phyloP scores from a whole-genome alignment of 1,140 invertebrate genomes.

The Ephestia elutella region DNA sequence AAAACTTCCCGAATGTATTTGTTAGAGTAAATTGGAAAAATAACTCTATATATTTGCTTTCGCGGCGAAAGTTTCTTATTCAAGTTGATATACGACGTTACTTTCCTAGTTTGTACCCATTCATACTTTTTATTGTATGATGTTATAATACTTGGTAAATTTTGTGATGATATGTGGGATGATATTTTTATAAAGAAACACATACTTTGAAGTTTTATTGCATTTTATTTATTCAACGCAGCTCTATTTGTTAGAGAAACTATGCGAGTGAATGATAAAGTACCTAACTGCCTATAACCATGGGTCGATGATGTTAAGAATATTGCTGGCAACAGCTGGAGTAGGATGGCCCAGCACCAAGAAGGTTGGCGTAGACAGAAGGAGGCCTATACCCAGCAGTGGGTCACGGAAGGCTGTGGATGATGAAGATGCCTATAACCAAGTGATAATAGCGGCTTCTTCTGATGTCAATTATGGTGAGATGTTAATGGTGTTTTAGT shows the following conservation, averaged over 20 bases:
- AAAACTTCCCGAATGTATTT: slow-evolving; percentile 41
- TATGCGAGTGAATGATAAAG: no score
- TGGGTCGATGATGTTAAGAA: no score
- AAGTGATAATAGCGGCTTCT: no score
- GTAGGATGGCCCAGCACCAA: no score
- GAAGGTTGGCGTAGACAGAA: no score
- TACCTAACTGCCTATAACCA: no score
- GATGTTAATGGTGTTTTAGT: background rate
- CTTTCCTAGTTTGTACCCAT: slow-evolving; percentile 22
- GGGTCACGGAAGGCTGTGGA: no score
- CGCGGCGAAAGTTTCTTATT: slow-evolving; percentile 17
- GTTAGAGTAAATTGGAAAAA: slow-evolving; percentile 43
- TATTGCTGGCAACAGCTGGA: no score
- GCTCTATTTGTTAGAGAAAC: background rate
- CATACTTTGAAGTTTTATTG: background rate
- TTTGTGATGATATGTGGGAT: background rate
- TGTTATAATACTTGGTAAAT: background rate
- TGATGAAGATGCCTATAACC: no score
- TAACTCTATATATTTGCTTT: slow-evolving; percentile 24
- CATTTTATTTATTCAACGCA: background rate
- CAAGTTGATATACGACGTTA: slow-evolving; percentile 31
- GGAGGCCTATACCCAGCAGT: no score
- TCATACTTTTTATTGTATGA: slow-evolving; percentile 22
- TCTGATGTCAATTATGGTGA: no score
- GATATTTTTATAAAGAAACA: background rate